These are phyloP conservation scores for Ia io DNA, from an alignment of 2,113 vertebrate genomes.

Conservation along the genomic window DNA sequence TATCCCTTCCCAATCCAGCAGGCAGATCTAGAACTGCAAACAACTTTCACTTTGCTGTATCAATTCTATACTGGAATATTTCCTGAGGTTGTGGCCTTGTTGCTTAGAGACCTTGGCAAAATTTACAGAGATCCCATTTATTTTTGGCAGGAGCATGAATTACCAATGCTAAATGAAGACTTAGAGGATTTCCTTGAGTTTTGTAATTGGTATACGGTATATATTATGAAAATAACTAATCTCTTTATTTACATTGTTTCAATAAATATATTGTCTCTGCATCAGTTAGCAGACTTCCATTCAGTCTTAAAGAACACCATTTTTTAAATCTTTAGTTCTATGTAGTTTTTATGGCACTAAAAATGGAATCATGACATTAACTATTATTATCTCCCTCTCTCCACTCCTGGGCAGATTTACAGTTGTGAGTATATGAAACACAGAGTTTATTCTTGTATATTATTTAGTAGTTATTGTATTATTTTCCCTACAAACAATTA, in stretches of 20 bases:
- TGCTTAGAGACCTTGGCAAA: not conserved
- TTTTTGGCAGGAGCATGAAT: not conserved
- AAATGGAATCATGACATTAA: not conserved
- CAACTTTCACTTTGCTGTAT: not conserved
- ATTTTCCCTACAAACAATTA: not conserved
- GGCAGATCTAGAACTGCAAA: not conserved
- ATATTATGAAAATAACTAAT: not conserved
- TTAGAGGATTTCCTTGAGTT: not conserved
- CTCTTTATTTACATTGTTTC: not conserved
- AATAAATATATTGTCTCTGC: not conserved
- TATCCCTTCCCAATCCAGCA: not conserved
- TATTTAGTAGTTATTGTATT: not conserved
- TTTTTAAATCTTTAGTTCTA: not conserved
- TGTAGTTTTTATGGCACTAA: not conserved
- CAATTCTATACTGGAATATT: not conserved
- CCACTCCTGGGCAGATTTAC: not conserved
- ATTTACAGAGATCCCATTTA: not conserved
- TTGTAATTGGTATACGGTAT: not conserved
- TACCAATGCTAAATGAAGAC: not conserved
- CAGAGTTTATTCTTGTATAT: not conserved
- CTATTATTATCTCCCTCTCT: not conserved
- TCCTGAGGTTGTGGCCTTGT: not conserved
- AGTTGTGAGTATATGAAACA: not conserved
- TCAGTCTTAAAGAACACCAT: not conserved
- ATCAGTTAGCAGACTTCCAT: not conserved